Conservation (phyloP, 2,797 vertebrate genomes). For the Sarcophilus harrisii region DNA sequence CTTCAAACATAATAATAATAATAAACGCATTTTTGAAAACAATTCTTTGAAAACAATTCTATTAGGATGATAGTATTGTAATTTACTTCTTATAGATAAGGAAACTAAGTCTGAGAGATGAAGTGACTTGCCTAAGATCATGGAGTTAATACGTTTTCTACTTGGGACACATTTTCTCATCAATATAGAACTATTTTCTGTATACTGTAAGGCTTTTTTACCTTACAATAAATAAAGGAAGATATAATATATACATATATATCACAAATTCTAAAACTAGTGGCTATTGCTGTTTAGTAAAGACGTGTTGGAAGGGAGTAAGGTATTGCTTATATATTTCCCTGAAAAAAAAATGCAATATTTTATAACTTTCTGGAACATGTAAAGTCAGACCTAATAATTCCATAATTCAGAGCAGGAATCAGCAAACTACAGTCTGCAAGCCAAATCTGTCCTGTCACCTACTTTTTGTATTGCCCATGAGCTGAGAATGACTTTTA, state of each 20-base stretch:
- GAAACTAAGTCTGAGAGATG: background rate
- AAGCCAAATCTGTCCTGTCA: background rate
- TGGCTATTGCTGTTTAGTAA: background rate
- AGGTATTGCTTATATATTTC: background rate
- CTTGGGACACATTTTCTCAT: background rate
- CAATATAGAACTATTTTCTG: background rate
- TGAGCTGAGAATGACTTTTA: background rate
- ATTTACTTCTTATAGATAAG: background rate
- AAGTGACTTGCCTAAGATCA: background rate
- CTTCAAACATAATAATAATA: background rate
- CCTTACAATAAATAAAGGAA: background rate
- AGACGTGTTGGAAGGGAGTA: background rate
- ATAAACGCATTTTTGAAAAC: background rate
- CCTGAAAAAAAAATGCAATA: background rate
- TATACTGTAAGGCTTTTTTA: background rate
- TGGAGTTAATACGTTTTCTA: background rate
- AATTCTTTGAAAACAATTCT: background rate
- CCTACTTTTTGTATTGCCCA: background rate
- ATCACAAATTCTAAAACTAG: background rate
- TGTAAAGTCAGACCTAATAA: background rate
- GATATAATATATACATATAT: background rate
- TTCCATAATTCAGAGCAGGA: background rate
- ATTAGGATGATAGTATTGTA: background rate
- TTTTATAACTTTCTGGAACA: background rate
- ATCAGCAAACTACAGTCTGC: background rate